These are phyloP conservation scores for Hypocryptadius cinnamomeus DNA, from an alignment of 2,113 vertebrate genomes.

Conservation along the genomic window DNA sequence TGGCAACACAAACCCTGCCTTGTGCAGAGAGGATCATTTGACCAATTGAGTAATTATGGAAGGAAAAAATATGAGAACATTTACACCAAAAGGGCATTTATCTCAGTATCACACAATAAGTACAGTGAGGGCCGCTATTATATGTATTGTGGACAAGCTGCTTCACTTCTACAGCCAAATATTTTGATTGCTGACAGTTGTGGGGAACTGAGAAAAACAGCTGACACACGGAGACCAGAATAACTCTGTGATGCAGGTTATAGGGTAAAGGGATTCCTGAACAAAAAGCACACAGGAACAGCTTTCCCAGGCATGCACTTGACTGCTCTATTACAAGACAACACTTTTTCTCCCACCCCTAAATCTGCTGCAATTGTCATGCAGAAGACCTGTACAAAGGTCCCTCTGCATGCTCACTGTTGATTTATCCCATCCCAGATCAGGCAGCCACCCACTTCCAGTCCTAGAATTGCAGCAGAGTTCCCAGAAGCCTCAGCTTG, in stretches of 20 bases:
- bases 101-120: background rate
- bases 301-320: background rate
- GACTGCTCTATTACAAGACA: background rate
- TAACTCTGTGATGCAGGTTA: background rate
- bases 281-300: fast-evolving
- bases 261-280: background rate
- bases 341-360: background rate
- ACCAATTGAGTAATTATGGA: background rate
- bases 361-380: background rate
- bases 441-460: background rate
- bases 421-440: background rate
- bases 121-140: background rate
- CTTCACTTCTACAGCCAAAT: background rate
- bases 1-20: background rate
- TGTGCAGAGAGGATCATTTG: background rate
- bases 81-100: background rate
- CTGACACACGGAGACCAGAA: background rate
- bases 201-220: constrained; percentile 7
- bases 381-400: background rate
- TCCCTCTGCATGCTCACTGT: background rate
- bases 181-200: background rate
- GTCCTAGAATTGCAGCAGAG: background rate
- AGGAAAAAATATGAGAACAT: background rate
- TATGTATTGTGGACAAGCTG: background rate
- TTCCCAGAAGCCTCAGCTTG: background rate